Conservation (phyloP, 2,888 invertebrate species). For the Apocheima hispidaria region DNA sequence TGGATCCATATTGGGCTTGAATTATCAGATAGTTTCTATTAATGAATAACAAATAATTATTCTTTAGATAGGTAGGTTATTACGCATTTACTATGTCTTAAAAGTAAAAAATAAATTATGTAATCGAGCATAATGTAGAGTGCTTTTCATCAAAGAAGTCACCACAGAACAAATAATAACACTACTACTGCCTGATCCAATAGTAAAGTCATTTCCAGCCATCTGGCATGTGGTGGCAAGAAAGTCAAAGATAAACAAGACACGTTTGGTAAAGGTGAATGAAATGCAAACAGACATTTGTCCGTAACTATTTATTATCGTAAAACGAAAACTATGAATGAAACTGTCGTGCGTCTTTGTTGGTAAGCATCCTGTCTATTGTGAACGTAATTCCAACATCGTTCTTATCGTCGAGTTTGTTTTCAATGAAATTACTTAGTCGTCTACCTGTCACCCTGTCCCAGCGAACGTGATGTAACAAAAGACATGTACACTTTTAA, state of each 20-base stretch:
- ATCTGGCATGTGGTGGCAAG: neutral
- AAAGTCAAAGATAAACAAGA: slow-evolving; percentile 18
- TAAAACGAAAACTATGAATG: slow-evolving; percentile 64
- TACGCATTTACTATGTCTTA: neutral
- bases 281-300: slow-evolving; percentile 12
- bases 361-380: slow-evolving; percentile 77
- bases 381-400: slow-evolving; percentile 67
- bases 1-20: no score
- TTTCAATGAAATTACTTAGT: slow-evolving; percentile 61
- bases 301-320: slow-evolving; percentile 18
- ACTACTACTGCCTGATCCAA: no score
- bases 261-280: slow-evolving; percentile 28
- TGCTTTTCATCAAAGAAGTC: no score
- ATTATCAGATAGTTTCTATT: no score
- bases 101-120: neutral
- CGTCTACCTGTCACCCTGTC: slow-evolving; percentile 74
- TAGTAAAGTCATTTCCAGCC: neutral
- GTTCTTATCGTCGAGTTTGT: slow-evolving; percentile 66
- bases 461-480: slow-evolving; percentile 70
- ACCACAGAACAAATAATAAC: no score
- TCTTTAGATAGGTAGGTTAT: neutral
- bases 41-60: no score
- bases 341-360: slow-evolving; percentile 60
- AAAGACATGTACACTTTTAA: slow-evolving; percentile 65
- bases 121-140: no score